phyloP scores from a whole-genome alignment of 1,140 invertebrate genomes.

The Lamellibrachia luymesi region DNA sequence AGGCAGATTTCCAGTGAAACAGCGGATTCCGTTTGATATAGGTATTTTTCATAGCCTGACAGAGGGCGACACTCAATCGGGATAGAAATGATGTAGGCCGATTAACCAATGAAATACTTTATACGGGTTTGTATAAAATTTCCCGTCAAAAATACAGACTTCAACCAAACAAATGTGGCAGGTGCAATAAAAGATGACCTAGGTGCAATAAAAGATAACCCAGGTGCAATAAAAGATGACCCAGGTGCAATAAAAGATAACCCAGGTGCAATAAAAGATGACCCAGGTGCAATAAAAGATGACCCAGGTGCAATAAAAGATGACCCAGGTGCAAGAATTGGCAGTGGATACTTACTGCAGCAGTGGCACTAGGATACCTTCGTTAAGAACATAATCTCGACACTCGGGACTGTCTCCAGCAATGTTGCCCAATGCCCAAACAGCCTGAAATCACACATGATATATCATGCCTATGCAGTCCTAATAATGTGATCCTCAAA shows the following conservation, averaged over 20 bases:
- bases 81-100: too few relatives aligned
- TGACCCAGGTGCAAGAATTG: not conserved
- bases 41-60: not conserved
- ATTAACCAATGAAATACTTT: too few relatives aligned
- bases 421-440: conserved; percentile 61
- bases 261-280: too few relatives aligned
- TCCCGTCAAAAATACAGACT: too few relatives aligned
- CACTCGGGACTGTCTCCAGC: conserved; percentile 58
- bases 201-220: not conserved
- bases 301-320: not conserved
- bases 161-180: too few relatives aligned
- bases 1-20: too few relatives aligned
- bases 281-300: not conserved
- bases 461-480: not conserved
- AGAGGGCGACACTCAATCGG: not conserved
- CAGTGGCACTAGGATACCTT: conserved; percentile 81
- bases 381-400: conserved; percentile 53
- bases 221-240: not conserved
- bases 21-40: too few relatives aligned
- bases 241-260: not conserved
- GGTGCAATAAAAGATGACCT: too few relatives aligned
- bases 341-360: conserved; percentile 71
- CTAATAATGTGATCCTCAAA: not conserved
- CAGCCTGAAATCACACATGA: conserved; percentile 59
- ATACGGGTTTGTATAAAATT: too few relatives aligned